A percentile compares a stretch with the other conserved stretches of the same genome.
Evolutionary conservation across 2,113 vertebrate genomes (phyloP).

Genomic region (Hiodon alosoides): DNA sequence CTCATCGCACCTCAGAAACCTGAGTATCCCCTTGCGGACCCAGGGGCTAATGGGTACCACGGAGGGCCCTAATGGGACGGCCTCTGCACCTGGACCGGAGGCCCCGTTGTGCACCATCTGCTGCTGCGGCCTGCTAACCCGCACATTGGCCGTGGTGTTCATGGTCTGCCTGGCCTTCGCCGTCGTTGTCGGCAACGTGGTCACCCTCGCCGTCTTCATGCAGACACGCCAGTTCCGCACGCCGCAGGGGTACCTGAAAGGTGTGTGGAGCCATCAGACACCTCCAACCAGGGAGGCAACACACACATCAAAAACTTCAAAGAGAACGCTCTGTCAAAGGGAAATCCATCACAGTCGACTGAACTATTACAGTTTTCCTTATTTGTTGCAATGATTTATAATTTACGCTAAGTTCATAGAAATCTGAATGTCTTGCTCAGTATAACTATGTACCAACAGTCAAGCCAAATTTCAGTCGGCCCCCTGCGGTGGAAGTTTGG

Average conservation of each 20-base stretch:
- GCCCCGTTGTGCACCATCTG: slow-evolving; percentile 57
- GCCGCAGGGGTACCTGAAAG: slow-evolving; percentile 73
- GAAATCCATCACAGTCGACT: too few relatives aligned
- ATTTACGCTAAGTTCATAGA: too few relatives aligned
- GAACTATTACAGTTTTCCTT: too few relatives aligned
- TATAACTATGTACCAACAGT: too few relatives aligned
- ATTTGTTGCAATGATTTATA: too few relatives aligned
- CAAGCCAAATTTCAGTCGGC: too few relatives aligned
- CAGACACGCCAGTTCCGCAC: slow-evolving; percentile 64
- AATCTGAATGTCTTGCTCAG: too few relatives aligned
- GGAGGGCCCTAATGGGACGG: slow-evolving; percentile 49
- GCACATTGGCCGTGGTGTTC: slow-evolving; percentile 56
- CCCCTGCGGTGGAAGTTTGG: too few relatives aligned
- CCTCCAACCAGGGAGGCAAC: too few relatives aligned
- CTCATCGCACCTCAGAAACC: slow-evolving; percentile 45
- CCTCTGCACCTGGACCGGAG: slow-evolving; percentile 17
- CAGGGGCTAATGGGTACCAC: slow-evolving; percentile 30
- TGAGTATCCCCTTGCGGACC: slow-evolving; percentile 36
- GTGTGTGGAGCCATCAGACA: slow-evolving; percentile 34
- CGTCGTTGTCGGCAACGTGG: slow-evolving; percentile 66
- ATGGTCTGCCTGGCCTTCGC: slow-evolving; percentile 68
- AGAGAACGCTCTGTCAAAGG: too few relatives aligned
- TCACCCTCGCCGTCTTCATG: slow-evolving; percentile 70
- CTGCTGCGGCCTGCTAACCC: slow-evolving; percentile 62
- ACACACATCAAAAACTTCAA: too few relatives aligned